A percentile compares a stretch with the other conserved stretches of the same genome.
Evolutionary conservation across 2,888 invertebrate species (phyloP).

Genomic region (Drosophila eohydei): DNA sequence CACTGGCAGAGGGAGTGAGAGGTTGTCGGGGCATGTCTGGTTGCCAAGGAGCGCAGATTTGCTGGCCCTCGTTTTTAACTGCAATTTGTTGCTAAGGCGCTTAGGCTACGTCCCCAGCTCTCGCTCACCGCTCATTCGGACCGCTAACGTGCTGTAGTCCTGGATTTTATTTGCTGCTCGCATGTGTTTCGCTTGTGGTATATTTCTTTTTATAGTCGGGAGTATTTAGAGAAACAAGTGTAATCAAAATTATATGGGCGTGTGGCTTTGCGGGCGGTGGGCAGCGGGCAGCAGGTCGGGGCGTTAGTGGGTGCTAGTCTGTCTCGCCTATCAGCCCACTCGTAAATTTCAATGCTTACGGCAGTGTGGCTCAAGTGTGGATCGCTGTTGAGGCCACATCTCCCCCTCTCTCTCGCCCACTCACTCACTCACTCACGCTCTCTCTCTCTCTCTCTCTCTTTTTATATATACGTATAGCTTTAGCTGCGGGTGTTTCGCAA

Average conservation of each 20-base stretch:
- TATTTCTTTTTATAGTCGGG: constrained; percentile 53
- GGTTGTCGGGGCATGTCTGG: not conserved
- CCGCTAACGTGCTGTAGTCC: constrained; percentile 34
- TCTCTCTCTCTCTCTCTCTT: not conserved
- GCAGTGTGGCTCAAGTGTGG: constrained; percentile 58
- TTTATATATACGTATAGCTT: constrained; percentile 2
- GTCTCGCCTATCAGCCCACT: constrained; percentile 21
- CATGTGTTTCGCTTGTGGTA: constrained; percentile 48
- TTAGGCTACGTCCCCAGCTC: constrained; percentile 39
- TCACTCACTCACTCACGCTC: not conserved
- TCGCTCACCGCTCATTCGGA: not conserved
- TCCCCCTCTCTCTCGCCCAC: not conserved
- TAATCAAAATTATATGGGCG: constrained; percentile 80
- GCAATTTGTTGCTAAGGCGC: constrained; percentile 75
- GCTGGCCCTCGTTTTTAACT: constrained; percentile 61
- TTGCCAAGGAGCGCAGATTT: constrained; percentile 57
- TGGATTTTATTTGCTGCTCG: constrained; percentile 61
- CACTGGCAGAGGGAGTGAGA: not conserved
- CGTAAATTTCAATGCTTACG: constrained; percentile 69
- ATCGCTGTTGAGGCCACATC: not conserved
- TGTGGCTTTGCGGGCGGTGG: constrained; percentile 36
- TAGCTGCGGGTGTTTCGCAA: constrained; percentile 53
- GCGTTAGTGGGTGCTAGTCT: constrained; percentile 1
- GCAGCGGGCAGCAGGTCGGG: not conserved
- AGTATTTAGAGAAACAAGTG: constrained; percentile 78